Conservation (phyloP, 1,140 invertebrate species). For the Chironomus striatipennis region DNA sequence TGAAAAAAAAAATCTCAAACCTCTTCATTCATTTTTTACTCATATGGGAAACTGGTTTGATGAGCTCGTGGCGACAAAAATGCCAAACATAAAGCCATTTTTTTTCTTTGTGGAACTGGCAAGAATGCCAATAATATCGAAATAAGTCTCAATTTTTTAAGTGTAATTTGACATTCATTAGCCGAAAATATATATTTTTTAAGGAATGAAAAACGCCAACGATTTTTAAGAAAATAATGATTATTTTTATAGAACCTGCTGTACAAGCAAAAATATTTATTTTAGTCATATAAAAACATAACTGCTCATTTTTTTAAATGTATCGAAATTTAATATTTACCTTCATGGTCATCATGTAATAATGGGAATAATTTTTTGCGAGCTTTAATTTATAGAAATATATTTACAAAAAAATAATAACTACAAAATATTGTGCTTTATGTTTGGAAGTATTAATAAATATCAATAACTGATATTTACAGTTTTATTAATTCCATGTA, state of each 20-base stretch:
- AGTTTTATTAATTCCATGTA: too few relatives aligned
- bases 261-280: background rate
- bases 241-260: background rate
- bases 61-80: constrained; percentile 9
- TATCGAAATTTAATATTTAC: constrained; percentile 18
- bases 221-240: background rate
- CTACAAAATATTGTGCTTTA: too few relatives aligned
- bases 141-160: constrained; percentile 11
- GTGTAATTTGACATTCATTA: constrained; percentile 19
- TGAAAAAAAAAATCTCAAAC: background rate
- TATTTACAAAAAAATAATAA: too few relatives aligned
- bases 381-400: background rate
- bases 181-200: background rate
- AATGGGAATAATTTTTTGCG: background rate
- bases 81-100: background rate
- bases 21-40: background rate
- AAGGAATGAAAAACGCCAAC: background rate
- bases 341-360: background rate
- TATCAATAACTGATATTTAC: too few relatives aligned
- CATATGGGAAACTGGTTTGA: background rate
- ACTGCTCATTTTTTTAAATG: background rate
- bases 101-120: background rate
- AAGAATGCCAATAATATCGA: background rate
- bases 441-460: too few relatives aligned
- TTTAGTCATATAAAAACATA: too few relatives aligned